Evolutionary conservation across 2,888 invertebrate genomes (phyloP).

Genomic region (Synanthedon vespiformis): DNA sequence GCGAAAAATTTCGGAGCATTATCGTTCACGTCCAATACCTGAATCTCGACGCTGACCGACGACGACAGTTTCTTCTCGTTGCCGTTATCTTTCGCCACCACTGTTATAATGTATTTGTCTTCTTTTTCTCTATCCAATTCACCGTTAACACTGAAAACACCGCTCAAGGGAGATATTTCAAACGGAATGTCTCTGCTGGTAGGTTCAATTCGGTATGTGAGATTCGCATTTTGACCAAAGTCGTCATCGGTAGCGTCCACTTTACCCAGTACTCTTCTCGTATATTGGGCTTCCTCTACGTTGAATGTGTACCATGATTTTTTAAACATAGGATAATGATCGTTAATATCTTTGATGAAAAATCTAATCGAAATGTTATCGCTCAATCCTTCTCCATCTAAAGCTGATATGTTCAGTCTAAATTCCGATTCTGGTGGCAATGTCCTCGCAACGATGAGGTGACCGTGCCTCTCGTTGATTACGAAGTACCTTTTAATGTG

Average conservation of each 20-base stretch:
- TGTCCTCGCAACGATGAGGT: constrained; percentile 77
- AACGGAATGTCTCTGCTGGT: constrained; percentile 72
- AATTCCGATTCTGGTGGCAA: constrained; percentile 82
- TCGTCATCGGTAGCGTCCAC: constrained; percentile 85
- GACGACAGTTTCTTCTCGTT: constrained; percentile 73
- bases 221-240: constrained; percentile 82
- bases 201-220: constrained; percentile 76
- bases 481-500: constrained; percentile 77
- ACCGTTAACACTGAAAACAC: constrained; percentile 79
- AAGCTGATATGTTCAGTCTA: constrained; percentile 79
- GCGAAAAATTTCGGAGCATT: constrained; percentile 85
- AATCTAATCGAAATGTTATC: constrained; percentile 78
- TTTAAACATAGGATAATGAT: constrained; percentile 85
- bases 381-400: constrained; percentile 80
- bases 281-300: constrained; percentile 82
- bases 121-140: constrained; percentile 81
- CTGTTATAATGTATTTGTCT: constrained; percentile 77
- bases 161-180: constrained; percentile 75
- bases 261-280: constrained; percentile 77
- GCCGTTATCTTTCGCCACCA: constrained; percentile 82
- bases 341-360: constrained; percentile 83
- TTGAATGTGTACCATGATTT: constrained; percentile 87
- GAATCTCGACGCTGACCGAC: constrained; percentile 83
- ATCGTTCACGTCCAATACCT: constrained; percentile 86
- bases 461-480: constrained; percentile 81